Conservation (phyloP, 2,797 vertebrate species). For the Varecia variegata region DNA sequence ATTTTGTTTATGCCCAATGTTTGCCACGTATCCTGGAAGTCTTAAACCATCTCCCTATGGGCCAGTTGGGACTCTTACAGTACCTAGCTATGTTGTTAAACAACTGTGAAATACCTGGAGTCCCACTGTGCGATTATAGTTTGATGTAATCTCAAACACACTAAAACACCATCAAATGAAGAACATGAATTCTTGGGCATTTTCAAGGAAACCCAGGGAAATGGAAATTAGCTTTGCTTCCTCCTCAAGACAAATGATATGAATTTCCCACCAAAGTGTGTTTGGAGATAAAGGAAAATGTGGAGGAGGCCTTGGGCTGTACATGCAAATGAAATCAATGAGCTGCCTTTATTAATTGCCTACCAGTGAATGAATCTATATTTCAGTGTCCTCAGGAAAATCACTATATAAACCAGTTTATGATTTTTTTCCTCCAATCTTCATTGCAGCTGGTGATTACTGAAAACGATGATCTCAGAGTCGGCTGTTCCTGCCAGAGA, state of each 20-base stretch:
- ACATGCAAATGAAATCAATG: conserved; percentile 52
- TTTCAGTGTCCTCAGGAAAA: conserved; percentile 71
- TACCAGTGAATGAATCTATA: conserved; percentile 77
- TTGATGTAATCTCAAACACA: conserved; percentile 73
- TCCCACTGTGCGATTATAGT: conserved; percentile 74
- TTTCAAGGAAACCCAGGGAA: conserved; percentile 79
- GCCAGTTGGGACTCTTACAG: background rate
- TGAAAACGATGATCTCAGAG: conserved; percentile 87
- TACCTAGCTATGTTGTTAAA: conserved; percentile 54
- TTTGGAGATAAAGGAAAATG: conserved; percentile 24
- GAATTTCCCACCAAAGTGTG: conserved; percentile 74
- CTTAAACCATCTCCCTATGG: conserved; percentile 31
- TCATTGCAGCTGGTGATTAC: conserved; percentile 83
- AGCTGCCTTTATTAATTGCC: conserved; percentile 72
- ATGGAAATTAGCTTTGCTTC: conserved; percentile 82
- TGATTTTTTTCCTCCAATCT: conserved; percentile 83
- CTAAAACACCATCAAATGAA: conserved; percentile 79
- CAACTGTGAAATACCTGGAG: conserved; percentile 73
- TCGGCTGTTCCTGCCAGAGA: conserved; percentile 83
- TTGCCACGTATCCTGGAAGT: background rate
- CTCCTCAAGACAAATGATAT: conserved; percentile 79
- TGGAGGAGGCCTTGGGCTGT: conserved; percentile 41
- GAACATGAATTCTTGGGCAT: conserved; percentile 78
- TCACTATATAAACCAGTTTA: conserved; percentile 84
- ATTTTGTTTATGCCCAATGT: conserved; percentile 7